These are phyloP conservation scores for Littorina saxatilis DNA, from an alignment of 1,140 invertebrate genomes.

Conservation along the genomic window DNA sequence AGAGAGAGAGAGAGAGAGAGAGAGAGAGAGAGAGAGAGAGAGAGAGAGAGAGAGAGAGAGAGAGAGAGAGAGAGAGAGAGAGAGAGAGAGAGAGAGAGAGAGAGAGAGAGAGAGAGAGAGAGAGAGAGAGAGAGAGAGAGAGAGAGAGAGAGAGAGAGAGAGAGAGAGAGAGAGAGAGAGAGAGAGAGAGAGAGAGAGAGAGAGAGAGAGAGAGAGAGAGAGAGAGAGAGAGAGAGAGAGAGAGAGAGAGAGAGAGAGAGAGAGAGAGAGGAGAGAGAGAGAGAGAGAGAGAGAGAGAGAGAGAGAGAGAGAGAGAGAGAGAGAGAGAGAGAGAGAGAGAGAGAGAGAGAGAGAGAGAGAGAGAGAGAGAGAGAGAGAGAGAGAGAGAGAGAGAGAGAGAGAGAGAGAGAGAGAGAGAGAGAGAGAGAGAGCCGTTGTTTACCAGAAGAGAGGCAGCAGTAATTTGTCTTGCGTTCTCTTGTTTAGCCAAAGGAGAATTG, in stretches of 20 bases:
- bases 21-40: background rate
- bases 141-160: background rate
- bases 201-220: no score
- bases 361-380: background rate
- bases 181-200: background rate
- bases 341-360: background rate
- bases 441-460: no score
- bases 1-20: background rate
- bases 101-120: background rate
- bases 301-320: background rate
- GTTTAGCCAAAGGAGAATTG: no score
- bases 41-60: background rate
- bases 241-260: background rate
- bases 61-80: background rate
- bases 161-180: background rate
- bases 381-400: background rate
- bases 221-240: background rate
- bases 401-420: background rate
- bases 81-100: no score
- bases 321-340: no score
- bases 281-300: background rate
- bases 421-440: background rate
- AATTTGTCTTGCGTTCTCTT: no score
- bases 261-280: background rate
- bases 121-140: background rate